Evolutionary conservation across 2,888 invertebrate genomes (phyloP).

Genomic region (Rhaphigaster nebulosa): DNA sequence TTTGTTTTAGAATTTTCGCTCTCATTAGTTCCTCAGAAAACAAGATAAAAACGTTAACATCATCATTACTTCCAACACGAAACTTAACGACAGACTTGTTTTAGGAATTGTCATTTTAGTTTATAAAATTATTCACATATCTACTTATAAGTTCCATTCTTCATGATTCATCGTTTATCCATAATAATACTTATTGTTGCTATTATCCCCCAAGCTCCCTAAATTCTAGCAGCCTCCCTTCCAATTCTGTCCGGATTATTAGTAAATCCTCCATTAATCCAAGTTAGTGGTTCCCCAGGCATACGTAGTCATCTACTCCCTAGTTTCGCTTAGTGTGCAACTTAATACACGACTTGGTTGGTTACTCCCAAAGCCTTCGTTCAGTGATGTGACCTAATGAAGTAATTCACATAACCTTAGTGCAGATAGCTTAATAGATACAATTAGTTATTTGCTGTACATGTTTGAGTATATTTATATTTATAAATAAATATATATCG

Average conservation of each 20-base stretch:
- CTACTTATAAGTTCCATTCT: no score
- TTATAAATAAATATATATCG: no score
- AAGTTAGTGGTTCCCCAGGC: neutral
- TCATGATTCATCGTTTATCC: no score
- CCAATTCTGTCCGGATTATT: neutral
- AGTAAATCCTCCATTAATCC: neutral
- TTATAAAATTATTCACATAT: no score
- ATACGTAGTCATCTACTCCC: neutral
- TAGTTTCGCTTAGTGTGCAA: neutral
- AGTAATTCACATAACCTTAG: neutral
- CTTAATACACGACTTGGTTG: neutral
- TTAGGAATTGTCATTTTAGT: no score
- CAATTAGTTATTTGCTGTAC: no score
- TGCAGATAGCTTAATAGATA: neutral
- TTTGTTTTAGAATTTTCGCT: no score
- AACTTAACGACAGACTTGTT: no score
- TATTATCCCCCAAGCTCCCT: neutral
- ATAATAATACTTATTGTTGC: neutral
- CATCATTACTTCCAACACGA: no score
- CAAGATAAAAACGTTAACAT: no score
- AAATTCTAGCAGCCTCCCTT: neutral
- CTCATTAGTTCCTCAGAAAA: no score
- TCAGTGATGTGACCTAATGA: neutral
- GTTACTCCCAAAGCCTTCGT: neutral
- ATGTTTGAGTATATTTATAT: no score